These are phyloP conservation scores for Anoplopoma fimbria DNA, from an alignment of 2,113 vertebrate species.

Conservation along the genomic window DNA sequence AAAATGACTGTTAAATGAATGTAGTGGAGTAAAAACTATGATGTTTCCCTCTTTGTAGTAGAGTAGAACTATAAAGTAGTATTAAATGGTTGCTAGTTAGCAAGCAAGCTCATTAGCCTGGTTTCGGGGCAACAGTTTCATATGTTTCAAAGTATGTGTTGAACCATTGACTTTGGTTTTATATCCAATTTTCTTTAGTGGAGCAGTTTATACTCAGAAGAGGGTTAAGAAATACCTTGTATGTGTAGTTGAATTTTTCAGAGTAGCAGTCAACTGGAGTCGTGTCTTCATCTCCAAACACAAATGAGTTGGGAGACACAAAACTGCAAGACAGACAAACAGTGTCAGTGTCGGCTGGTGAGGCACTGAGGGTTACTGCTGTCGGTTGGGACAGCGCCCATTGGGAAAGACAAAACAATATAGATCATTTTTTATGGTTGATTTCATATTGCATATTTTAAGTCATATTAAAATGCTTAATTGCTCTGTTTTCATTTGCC, in stretches of 20 bases:
- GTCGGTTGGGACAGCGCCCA: too few relatives aligned
- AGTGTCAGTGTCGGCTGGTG: too few relatives aligned
- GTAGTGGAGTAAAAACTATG: background rate
- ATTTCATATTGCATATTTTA: too few relatives aligned
- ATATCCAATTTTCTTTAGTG: background rate
- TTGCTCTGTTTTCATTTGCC: too few relatives aligned
- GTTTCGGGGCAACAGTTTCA: background rate
- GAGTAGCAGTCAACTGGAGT: slow-evolving; percentile 83
- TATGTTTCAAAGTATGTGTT: background rate
- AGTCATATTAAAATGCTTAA: too few relatives aligned
- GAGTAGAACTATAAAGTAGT: background rate
- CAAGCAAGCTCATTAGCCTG: background rate
- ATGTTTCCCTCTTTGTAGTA: background rate
- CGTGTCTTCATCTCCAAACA: slow-evolving; percentile 86
- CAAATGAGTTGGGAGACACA: slow-evolving; percentile 88
- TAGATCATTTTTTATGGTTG: too few relatives aligned
- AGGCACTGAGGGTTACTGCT: too few relatives aligned
- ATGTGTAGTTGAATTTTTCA: slow-evolving; percentile 92
- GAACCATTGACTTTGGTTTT: background rate
- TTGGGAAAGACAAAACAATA: too few relatives aligned
- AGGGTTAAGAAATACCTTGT: slow-evolving; percentile 81
- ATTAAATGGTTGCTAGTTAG: background rate
- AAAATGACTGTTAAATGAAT: background rate
- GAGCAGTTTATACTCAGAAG: background rate
- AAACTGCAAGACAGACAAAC: slow-evolving; percentile 80